phyloP scores from a whole-genome alignment of 2,888 invertebrate species.

The Nysson spinosus region DNA sequence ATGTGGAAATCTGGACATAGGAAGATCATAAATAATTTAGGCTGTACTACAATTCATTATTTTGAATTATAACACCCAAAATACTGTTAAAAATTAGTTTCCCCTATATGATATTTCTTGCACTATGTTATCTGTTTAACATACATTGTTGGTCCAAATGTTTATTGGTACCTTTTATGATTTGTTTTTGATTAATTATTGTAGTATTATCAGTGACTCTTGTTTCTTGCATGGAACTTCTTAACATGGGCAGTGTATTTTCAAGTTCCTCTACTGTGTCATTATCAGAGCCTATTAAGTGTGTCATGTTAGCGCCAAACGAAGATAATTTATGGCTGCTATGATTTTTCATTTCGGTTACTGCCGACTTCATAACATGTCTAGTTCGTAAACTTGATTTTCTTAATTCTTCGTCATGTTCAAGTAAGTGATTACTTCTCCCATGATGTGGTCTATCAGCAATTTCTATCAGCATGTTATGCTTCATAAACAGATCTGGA shows the following conservation, averaged over 20 bases:
- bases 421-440: neutral
- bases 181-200: neutral
- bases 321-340: neutral
- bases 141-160: slow-evolving; percentile 16
- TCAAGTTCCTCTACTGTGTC: neutral
- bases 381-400: neutral
- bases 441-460: neutral
- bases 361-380: slow-evolving; percentile 1
- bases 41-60: too few species aligned
- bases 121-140: slow-evolving; percentile 14
- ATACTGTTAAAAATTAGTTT: slow-evolving; percentile 16
- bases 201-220: neutral
- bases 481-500: slow-evolving; percentile 52
- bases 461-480: neutral
- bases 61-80: too few species aligned
- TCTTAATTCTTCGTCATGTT: neutral
- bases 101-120: slow-evolving; percentile 8
- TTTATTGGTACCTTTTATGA: neutral
- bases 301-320: neutral
- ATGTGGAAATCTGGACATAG: too few species aligned
- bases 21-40: too few species aligned
- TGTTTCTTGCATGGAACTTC: neutral
- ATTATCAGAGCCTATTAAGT: slow-evolving; percentile 1
- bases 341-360: neutral
- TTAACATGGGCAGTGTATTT: neutral